Conservation (phyloP, 1,140 invertebrate genomes). For the Cheumatopsyche charites region DNA sequence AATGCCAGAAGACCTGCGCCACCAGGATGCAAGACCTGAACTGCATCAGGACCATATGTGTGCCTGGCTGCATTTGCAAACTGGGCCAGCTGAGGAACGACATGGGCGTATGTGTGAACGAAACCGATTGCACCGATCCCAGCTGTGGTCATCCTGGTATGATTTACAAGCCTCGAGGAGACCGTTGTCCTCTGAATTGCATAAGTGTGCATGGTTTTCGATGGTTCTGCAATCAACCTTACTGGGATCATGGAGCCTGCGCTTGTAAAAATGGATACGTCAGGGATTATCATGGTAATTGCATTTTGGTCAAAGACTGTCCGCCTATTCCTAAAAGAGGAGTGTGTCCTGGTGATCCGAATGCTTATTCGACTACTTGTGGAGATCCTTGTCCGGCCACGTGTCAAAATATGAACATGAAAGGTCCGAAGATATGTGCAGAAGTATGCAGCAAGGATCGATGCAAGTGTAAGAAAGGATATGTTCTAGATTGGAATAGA, state of each 20-base stretch:
- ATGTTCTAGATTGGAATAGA: not conserved
- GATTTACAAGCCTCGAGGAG: not conserved
- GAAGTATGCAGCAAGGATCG: slow-evolving; percentile 25
- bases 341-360: slow-evolving; percentile 25
- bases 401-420: slow-evolving; percentile 25
- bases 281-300: slow-evolving; percentile 44
- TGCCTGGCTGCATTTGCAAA: slow-evolving; percentile 39
- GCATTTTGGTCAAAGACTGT: slow-evolving; percentile 54
- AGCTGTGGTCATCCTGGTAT: not conserved
- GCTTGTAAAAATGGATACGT: slow-evolving; percentile 29
- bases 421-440: not conserved
- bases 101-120: no score
- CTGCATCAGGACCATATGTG: no score
- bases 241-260: slow-evolving; percentile 28
- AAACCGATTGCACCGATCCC: slow-evolving; percentile 19
- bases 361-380: slow-evolving; percentile 20
- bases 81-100: no score
- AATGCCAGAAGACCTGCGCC: no score
- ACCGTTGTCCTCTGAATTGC: slow-evolving; percentile 27
- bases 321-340: slow-evolving; percentile 36
- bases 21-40: no score
- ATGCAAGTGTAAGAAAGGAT: slow-evolving; percentile 36
- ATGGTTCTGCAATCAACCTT: slow-evolving; percentile 38
- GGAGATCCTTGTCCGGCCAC: not conserved
- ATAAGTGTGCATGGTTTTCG: slow-evolving; percentile 12